Conservation (phyloP, 2,797 vertebrate genomes). For the Melanotaenia maccullochi region DNA sequence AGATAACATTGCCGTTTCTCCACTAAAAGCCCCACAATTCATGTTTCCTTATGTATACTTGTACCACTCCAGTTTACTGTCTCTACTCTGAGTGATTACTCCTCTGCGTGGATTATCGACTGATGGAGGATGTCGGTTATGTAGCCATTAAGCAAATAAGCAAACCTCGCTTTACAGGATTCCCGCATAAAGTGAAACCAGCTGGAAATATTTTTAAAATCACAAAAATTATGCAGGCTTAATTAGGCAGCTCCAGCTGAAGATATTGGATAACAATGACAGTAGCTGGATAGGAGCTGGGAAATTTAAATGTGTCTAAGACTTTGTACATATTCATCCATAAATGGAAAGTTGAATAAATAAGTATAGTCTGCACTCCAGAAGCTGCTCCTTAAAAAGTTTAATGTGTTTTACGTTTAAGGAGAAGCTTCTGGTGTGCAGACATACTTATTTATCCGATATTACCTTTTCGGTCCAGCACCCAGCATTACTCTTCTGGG, state of each 20-base stretch:
- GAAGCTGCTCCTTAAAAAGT: too few relatives aligned
- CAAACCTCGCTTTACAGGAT: background rate
- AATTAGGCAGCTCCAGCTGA: background rate
- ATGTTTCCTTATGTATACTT: background rate
- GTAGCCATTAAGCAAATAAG: background rate
- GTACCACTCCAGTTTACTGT: background rate
- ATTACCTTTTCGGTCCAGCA: too few relatives aligned
- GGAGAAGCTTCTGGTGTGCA: too few relatives aligned
- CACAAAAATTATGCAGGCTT: background rate
- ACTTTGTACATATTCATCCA: too few relatives aligned
- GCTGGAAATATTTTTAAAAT: background rate
- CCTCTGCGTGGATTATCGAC: background rate
- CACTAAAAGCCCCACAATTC: background rate
- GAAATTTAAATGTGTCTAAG: too few relatives aligned
- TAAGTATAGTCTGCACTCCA: too few relatives aligned
- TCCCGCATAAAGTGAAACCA: background rate
- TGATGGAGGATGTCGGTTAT: slow-evolving; percentile 1
- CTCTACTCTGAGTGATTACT: slow-evolving; percentile 1
- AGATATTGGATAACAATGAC: background rate
- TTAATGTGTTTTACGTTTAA: too few relatives aligned
- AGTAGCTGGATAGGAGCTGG: too few relatives aligned
- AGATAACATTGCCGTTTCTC: slow-evolving; percentile 1
- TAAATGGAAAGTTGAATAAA: too few relatives aligned
- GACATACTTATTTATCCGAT: too few relatives aligned
- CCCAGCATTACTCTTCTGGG: too few relatives aligned